Base-by-base conservation (phyloP, 2,888 invertebrate genomes). In the Laspeyria flexula region DNA sequence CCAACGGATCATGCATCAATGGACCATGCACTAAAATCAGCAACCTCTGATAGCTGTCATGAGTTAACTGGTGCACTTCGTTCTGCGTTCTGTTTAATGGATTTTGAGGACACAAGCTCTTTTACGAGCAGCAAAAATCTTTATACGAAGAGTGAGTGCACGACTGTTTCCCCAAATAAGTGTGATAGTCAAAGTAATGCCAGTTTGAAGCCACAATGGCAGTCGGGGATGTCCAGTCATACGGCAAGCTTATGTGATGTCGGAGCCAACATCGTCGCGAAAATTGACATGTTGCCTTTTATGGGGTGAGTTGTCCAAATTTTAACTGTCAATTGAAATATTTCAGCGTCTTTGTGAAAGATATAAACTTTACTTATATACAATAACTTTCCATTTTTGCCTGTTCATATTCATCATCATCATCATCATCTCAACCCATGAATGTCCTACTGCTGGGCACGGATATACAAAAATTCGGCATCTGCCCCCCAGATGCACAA, bases 301-400 rank as follows among this genome's bases (percentile, higher is more conserved):
- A 88, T 91, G 83, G 88, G 88, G 90, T 90, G 90, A 74, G 34
- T 23, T 5, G n/a, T n/a, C n/a, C n/a, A n/a, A n/a, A n/a, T n/a
- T n/a, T n/a, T n/a, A n/a, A n/a, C n/a, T n/a, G n/a, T n/a, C n/a
- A n/a, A n/a, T n/a, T n/a, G n/a, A n/a, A n/a, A n/a, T n/a, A n/a
- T n/a, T n/a, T n/a, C n/a, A n/a, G n/a, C n/a, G n/a, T n/a, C n/a
- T n/a, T n/a, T n/a, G n/a, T n/a, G n/a, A n/a, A n/a, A n/a, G n/a
- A n/a, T n/a, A n/a, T n/a, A n/a, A n/a, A n/a, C n/a, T n/a, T n/a
- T n/a, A n/a, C n/a, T n/a, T n/a, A n/a, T n/a, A n/a, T n/a, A n/a
- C n/a, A n/a, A n/a, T n/a, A n/a, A n/a, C n/a, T n/a, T n/a, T n/a
- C n/a, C n/a, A n/a, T n/a, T n/a, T n/a, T n/a, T n/a, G n/a, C n/a